Evolutionary conservation across 2,888 invertebrate genomes (phyloP), one percentile per base, ranked within the genome.

Genomic region (Hydraecia micacea): DNA sequence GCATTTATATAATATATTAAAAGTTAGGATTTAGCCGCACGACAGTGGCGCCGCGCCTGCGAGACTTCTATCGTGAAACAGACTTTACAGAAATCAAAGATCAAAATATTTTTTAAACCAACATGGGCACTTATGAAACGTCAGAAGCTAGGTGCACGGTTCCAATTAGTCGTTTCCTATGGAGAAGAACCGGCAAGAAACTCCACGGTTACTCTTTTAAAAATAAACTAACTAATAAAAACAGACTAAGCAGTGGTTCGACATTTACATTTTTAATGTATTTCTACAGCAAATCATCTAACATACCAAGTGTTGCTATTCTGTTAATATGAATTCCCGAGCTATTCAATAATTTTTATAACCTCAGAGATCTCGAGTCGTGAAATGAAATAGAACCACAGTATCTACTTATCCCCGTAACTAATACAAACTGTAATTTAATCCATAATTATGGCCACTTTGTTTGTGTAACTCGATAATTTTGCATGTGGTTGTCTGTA

Each of bases 401-500:
- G 55, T 55, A 25, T 6, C 55, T 25, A 25, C 8, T 5, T 25
- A 55, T 9, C 25, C 55, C 9, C 1, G 18, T 67, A 11, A 67
- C n/a, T 66, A 42, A 69, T 55, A 25, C 7, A 15, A 32, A 75
- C 2, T 58, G 18, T n/a, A n/a, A 58, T 60, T 60, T 36, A 72
- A 49, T 72, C 60, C 60, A 32, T 36, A 39, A 5, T n/a, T n/a
- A n/a, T 9, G 6, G 13, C 18, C 13, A 49, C 39, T 42, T 32
- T 62, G 75, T 28, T 63, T 49, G 18, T 39, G 28, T 74, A 63
- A 63, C 49, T 39, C 18, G 18, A 42, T 75, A 52, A 32, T 74
- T 74, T 39, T 75, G 49, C 18, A 28, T 73, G 36, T 75, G 60
- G 21, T 49, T 36, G 15, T 6, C 36, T 60, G 28, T 39, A 25